Evolutionary conservation across 1,140 invertebrate genomes (phyloP).

Genomic region (Cardiocondyla obscurior): DNA sequence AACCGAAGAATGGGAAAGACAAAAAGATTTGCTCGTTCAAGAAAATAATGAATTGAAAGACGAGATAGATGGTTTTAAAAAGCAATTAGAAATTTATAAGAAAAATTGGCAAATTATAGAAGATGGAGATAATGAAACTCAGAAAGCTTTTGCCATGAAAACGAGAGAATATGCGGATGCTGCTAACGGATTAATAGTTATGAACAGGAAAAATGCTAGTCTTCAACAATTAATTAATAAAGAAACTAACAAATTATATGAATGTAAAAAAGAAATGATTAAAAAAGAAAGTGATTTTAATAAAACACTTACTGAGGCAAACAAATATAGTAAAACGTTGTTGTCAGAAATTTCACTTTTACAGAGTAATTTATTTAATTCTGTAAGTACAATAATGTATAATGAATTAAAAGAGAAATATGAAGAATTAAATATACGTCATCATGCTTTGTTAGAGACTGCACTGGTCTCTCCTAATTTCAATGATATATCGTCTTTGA

Average conservation of each 20-base stretch:
- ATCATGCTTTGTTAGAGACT: conserved; percentile 75
- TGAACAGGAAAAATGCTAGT: conserved; percentile 72
- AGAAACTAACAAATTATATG: conserved; percentile 74
- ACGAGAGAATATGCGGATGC: conserved; percentile 68
- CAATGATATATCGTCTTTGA: conserved; percentile 58
- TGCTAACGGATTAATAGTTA: conserved; percentile 61
- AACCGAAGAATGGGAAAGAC: conserved; percentile 69
- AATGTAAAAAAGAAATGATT: conserved; percentile 74
- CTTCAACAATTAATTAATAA: conserved; percentile 76
- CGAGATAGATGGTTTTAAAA: conserved; percentile 57
- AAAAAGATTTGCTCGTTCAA: conserved; percentile 61
- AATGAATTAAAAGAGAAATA: conserved; percentile 78
- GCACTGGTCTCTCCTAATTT: conserved; percentile 57
- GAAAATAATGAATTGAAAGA: conserved; percentile 68
- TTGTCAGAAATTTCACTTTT: conserved; percentile 71
- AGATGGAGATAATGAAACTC: conserved; percentile 68
- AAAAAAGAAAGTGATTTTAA: conserved; percentile 72
- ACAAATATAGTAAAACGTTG: conserved; percentile 73
- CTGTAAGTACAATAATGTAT: conserved; percentile 70
- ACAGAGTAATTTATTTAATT: conserved; percentile 74
- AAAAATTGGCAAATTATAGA: conserved; percentile 66
- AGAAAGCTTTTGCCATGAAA: conserved; percentile 65
- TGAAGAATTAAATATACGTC: conserved; percentile 77
- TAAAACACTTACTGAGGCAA: conserved; percentile 73
- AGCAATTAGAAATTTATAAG: conserved; percentile 72